These are phyloP conservation scores for Drosophila teissieri DNA, from an alignment of 1,140 invertebrate species.

Conservation along the genomic window DNA sequence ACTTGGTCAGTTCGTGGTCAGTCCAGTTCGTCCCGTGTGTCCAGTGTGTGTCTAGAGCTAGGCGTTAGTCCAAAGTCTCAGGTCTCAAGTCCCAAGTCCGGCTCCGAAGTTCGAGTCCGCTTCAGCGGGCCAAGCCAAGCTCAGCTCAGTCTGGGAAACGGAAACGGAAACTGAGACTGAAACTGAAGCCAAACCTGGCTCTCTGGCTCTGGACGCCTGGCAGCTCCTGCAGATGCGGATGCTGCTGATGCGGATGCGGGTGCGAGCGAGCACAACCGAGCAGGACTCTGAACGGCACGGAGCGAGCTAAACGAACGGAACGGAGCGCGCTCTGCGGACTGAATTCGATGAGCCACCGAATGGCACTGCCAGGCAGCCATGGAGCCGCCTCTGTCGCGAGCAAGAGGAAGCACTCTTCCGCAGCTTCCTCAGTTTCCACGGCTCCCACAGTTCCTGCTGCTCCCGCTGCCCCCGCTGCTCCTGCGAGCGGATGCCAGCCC, in stretches of 20 bases:
- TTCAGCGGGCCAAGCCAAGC: constrained; percentile 4
- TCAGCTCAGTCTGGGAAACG: not conserved
- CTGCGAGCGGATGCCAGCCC: constrained; percentile 9
- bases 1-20: too few relatives aligned
- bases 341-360: constrained; percentile 76
- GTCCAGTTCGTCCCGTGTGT: not conserved
- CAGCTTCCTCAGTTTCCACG: not conserved
- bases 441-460: too few relatives aligned
- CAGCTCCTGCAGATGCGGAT: constrained; percentile 10
- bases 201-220: not conserved
- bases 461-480: too few relatives aligned
- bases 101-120: not conserved
- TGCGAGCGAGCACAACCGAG: constrained; percentile 31
- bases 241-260: constrained; percentile 4
- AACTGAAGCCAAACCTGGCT: constrained; percentile 2
- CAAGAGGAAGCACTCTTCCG: constrained; percentile 11
- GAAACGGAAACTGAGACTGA: not conserved
- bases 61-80: not conserved
- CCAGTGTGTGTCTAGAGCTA: not conserved
- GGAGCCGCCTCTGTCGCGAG: constrained; percentile 1
- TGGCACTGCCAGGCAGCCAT: constrained; percentile 61
- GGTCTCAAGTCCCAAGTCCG: not conserved
- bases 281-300: constrained; percentile 15
- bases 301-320: constrained; percentile 39
- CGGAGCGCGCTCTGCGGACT: constrained; percentile 66